Percentiles rank a stretch among this genome's conserved stretches.
Evolutionary conservation across 2,113 vertebrate genomes (phyloP).

Genomic region (Bubalus kerabau): DNA sequence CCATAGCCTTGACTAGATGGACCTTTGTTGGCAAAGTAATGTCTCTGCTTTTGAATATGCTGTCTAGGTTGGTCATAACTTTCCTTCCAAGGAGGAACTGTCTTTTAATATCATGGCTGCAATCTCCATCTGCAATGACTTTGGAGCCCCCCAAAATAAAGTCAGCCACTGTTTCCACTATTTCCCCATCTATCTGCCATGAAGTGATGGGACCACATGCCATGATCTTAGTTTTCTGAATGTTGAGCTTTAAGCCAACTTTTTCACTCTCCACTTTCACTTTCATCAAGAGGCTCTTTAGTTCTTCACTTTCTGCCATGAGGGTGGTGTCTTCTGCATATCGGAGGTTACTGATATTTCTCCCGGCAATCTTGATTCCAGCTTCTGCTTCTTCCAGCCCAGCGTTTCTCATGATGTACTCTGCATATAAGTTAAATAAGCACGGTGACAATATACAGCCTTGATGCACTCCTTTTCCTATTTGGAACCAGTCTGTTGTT

Average conservation of each 20-base stretch:
- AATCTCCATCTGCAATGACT: not conserved
- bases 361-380: not conserved
- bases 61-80: not conserved
- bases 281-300: not conserved
- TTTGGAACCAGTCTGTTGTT: not conserved
- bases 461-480: not conserved
- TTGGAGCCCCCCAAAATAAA: not conserved
- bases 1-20: not conserved
- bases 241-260: not conserved
- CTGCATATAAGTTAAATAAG: not conserved
- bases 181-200: not conserved
- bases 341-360: not conserved
- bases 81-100: not conserved
- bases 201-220: not conserved
- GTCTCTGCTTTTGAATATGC: not conserved
- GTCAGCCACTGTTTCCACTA: not conserved
- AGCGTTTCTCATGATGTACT: not conserved
- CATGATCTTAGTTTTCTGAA: not conserved
- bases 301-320: not conserved
- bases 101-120: not conserved
- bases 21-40: not conserved
- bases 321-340: not conserved
- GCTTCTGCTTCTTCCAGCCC: not conserved
- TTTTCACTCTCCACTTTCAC: not conserved
- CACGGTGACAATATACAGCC: not conserved